Percentiles rank a stretch among this genome's conserved stretches.
Evolutionary conservation across 1,140 invertebrate genomes (phyloP).

Genomic region (Mamestra configurata): DNA sequence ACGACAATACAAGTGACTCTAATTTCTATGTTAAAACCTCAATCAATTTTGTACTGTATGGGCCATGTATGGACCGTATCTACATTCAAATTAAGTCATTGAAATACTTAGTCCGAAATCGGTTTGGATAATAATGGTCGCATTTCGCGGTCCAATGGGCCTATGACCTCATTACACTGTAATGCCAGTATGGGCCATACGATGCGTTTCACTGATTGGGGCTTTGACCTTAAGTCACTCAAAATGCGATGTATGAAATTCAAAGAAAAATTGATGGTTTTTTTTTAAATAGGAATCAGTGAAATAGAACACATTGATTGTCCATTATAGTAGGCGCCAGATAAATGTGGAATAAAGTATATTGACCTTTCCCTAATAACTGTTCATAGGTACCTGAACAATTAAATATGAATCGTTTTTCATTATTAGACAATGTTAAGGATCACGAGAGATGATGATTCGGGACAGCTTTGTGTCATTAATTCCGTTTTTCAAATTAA

Average conservation of each 20-base stretch:
- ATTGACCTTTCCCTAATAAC: no score
- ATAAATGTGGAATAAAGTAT: no score
- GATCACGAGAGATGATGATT: no score
- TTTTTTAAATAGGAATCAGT: no score
- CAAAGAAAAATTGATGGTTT: not conserved
- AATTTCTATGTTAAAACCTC: conserved; percentile 51
- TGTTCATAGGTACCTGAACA: no score
- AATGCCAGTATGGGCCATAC: conserved; percentile 4
- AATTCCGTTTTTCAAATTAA: no score
- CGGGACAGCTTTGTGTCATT: no score
- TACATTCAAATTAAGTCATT: conserved; percentile 66
- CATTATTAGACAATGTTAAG: no score
- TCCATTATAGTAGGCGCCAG: no score
- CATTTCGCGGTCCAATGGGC: conserved; percentile 70
- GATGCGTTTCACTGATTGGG: conserved; percentile 41
- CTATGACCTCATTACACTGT: conserved; percentile 57
- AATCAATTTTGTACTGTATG: conserved; percentile 39
- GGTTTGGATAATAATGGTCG: conserved; percentile 64
- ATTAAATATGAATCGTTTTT: no score
- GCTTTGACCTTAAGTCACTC: conserved; percentile 43
- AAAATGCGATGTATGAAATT: conserved; percentile 24
- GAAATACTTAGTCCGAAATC: conserved; percentile 41
- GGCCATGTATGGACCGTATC: conserved; percentile 13
- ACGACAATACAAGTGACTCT: not conserved
- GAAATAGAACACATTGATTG: no score